Conservation (phyloP, 1,140 invertebrate genomes). For the Halesus radiatus region DNA sequence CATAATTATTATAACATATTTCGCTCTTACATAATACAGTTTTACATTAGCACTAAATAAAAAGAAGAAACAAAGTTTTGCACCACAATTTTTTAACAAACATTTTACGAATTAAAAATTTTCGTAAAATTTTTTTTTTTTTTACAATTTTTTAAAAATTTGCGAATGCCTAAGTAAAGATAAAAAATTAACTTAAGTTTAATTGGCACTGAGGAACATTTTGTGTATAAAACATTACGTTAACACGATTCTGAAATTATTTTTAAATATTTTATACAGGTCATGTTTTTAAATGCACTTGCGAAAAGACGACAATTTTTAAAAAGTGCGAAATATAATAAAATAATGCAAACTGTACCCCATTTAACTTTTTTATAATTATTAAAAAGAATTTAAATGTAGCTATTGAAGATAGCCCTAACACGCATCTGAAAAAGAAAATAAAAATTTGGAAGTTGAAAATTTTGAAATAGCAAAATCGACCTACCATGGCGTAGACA, state of each 20-base stretch:
- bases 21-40: slow-evolving; percentile 1
- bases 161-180: slow-evolving; percentile 34
- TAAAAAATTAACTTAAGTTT: slow-evolving; percentile 48
- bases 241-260: neutral
- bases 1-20: slow-evolving; percentile 46
- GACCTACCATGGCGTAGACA: no score
- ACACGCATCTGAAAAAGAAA: no score
- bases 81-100: slow-evolving; percentile 40
- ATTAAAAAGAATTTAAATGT: no score
- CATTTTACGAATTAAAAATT: no score
- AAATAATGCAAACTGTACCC: no score
- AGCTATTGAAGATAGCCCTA: no score
- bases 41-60: slow-evolving; percentile 48
- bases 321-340: no score
- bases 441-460: no score
- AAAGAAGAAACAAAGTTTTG: slow-evolving; percentile 47
- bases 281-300: slow-evolving; percentile 5
- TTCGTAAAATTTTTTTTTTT: no score
- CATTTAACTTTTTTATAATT: no score
- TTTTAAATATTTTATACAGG: slow-evolving; percentile 3
- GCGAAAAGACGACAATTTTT: no score
- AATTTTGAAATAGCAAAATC: no score
- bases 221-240: slow-evolving; percentile 14
- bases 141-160: slow-evolving; percentile 30
- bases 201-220: slow-evolving; percentile 56